phyloP scores from a whole-genome alignment of 2,797 vertebrate species.

The Ctenochaetus hawaiiensis region DNA sequence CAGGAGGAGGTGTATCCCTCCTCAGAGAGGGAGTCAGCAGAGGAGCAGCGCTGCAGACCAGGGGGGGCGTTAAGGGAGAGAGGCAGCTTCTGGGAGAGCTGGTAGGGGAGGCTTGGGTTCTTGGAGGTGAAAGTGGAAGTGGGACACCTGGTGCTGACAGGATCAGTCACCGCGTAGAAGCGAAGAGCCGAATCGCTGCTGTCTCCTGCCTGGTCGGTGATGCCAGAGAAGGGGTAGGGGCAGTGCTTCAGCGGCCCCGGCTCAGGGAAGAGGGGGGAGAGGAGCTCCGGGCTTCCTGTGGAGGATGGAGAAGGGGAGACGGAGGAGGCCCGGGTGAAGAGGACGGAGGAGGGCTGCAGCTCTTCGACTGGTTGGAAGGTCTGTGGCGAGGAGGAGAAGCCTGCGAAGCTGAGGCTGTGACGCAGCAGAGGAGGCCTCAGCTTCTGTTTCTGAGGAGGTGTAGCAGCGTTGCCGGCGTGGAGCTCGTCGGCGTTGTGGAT shows the following conservation, averaged over 20 bases:
- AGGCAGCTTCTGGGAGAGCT: conserved; percentile 34
- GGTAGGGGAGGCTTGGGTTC: conserved; percentile 4
- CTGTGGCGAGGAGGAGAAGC: conserved; percentile 77
- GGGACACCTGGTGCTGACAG: conserved; percentile 8
- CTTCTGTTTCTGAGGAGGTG: conserved; percentile 45
- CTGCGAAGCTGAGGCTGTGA: conserved; percentile 88
- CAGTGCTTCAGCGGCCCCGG: conserved; percentile 67
- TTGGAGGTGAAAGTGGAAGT: conserved; percentile 34
- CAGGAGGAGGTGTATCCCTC: conserved; percentile 89
- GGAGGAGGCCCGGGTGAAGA: conserved; percentile 78
- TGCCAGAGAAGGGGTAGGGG: conserved; percentile 67
- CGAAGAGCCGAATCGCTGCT: conserved; percentile 41
- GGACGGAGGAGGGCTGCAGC: conserved; percentile 46
- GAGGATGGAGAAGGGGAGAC: conserved; percentile 81
- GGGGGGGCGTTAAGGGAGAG: conserved; percentile 60
- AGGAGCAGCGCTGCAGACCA: conserved; percentile 84
- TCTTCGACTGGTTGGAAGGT: conserved; percentile 77
- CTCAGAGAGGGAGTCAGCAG: conserved; percentile 87
- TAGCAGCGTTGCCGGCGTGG: neutral
- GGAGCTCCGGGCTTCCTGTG: conserved; percentile 73
- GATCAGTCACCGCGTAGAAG: conserved; percentile 76
- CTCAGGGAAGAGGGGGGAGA: conserved; percentile 77
- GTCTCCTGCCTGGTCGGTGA: conserved; percentile 48
- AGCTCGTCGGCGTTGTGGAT: conserved; percentile 88
- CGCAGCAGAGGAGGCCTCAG: conserved; percentile 78